phyloP scores from a whole-genome alignment of 2,888 invertebrate genomes.

The Willowsia nigromaculata region DNA sequence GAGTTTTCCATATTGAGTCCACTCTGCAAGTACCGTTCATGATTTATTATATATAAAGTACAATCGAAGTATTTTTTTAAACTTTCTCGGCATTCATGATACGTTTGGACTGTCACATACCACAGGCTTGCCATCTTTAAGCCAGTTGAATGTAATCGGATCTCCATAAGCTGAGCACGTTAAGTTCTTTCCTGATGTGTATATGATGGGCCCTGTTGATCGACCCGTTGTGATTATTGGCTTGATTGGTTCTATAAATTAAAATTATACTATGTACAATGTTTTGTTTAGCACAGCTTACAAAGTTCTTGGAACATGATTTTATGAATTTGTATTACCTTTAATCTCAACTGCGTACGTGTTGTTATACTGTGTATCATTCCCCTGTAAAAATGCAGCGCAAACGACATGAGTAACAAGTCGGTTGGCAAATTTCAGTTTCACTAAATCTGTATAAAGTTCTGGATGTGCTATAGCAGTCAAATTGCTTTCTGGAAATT shows the following conservation, averaged over 20 bases:
- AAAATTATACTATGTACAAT: neutral
- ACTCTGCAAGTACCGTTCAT: neutral
- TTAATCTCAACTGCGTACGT: neutral
- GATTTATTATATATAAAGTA: too few relatives aligned
- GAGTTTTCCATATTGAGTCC: neutral
- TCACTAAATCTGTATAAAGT: neutral
- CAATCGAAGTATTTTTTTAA: too few relatives aligned
- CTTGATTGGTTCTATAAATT: neutral
- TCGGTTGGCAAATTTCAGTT: neutral
- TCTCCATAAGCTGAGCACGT: constrained; percentile 3
- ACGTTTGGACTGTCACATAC: too few relatives aligned
- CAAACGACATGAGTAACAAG: constrained; percentile 27
- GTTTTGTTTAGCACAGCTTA: too few relatives aligned
- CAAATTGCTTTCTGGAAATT: neutral
- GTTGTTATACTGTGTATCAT: neutral
- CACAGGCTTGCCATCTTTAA: constrained; percentile 28
- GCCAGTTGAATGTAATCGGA: constrained; percentile 26
- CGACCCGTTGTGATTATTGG: neutral
- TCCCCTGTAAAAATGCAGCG: neutral
- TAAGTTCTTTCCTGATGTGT: neutral
- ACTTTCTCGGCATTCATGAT: too few relatives aligned
- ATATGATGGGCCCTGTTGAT: neutral
- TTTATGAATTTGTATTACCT: neutral
- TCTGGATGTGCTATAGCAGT: neutral
- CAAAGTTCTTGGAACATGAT: too few relatives aligned